These are phyloP conservation scores for Piliocolobus tephrosceles DNA, from an alignment of 2,113 vertebrate species.

Conservation along the genomic window DNA sequence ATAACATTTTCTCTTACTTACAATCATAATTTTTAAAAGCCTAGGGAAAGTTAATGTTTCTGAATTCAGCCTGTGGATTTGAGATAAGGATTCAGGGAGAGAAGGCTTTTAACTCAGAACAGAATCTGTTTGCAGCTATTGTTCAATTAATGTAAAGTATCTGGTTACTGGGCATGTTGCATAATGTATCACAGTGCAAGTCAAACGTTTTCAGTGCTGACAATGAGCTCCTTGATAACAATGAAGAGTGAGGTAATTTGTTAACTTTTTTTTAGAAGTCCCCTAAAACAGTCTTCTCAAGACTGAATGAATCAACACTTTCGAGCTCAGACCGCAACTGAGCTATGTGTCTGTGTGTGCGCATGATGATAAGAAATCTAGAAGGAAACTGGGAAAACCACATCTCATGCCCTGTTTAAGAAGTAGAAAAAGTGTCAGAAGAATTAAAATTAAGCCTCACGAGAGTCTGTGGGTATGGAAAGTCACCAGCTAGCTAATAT, in stretches of 20 bases:
- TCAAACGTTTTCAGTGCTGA: conserved; percentile 27
- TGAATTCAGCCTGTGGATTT: conserved; percentile 60
- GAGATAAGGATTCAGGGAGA: conserved; percentile 63
- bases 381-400: conserved; percentile 61
- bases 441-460: conserved; percentile 70
- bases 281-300: conserved; percentile 70
- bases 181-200: conserved; percentile 60
- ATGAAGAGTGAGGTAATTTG: conserved; percentile 55
- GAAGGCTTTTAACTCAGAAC: conserved; percentile 56
- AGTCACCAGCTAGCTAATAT: conserved; percentile 71
- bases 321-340: background rate
- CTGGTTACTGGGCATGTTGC: conserved; percentile 48
- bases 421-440: conserved; percentile 72
- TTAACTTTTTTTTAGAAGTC: conserved; percentile 69
- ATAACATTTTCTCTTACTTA: conserved; percentile 44
- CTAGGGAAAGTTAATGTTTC: conserved; percentile 41
- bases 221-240: conserved; percentile 62
- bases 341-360: background rate
- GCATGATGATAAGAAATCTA: conserved; percentile 41
- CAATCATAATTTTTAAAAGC: conserved; percentile 30
- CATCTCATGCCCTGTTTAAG: conserved; percentile 73
- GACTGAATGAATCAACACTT: conserved; percentile 74
- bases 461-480: conserved; percentile 57
- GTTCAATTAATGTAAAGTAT: conserved; percentile 62
- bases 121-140: conserved; percentile 70